Percentiles rank a stretch among this genome's conserved stretches.
These are phyloP conservation scores for Galleria mellonella DNA, from an alignment of 1,140 invertebrate genomes.

Conservation along the genomic window DNA sequence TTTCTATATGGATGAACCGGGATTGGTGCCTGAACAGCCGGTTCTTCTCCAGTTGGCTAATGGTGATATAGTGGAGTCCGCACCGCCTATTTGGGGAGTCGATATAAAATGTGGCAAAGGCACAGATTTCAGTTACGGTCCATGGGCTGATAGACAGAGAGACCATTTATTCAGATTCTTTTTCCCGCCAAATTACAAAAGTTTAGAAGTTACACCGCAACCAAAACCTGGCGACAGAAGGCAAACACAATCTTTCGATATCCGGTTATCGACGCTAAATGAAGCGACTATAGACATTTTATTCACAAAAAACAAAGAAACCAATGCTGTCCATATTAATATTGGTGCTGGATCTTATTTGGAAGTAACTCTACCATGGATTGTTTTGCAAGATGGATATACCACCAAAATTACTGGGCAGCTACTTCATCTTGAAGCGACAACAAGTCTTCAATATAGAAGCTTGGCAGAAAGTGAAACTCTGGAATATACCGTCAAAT, in stretches of 20 bases:
- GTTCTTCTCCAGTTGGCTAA: slow-evolving; percentile 93
- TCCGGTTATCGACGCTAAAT: slow-evolving; percentile 91
- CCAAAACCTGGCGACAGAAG: slow-evolving; percentile 91
- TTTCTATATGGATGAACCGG: slow-evolving; percentile 97
- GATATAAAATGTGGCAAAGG: slow-evolving; percentile 97
- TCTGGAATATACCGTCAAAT: slow-evolving; percentile 91
- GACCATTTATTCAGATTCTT: slow-evolving; percentile 98
- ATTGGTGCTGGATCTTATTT: slow-evolving; percentile 94
- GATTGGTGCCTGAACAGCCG: slow-evolving; percentile 90
- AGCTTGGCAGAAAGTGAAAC: slow-evolving; percentile 96
- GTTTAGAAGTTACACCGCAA: slow-evolving; percentile 83
- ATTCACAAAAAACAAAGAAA: slow-evolving; percentile 97
- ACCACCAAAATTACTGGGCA: slow-evolving; percentile 94
- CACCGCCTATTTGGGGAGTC: slow-evolving; percentile 94
- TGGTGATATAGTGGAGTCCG: slow-evolving; percentile 93
- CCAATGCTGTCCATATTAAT: slow-evolving; percentile 96
- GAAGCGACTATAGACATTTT: slow-evolving; percentile 96
- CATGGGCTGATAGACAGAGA: slow-evolving; percentile 97
- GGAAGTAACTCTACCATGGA: slow-evolving; percentile 96
- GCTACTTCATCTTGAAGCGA: slow-evolving; percentile 93
- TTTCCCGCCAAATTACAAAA: slow-evolving; percentile 92
- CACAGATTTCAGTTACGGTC: slow-evolving; percentile 98
- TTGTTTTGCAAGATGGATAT: slow-evolving; percentile 89
- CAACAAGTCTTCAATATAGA: slow-evolving; percentile 94
- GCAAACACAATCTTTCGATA: slow-evolving; percentile 93